Evolutionary conservation across 2,113 vertebrate species (phyloP), one percentile per base, ranked within the genome.

Genomic region (Columba livia): DNA sequence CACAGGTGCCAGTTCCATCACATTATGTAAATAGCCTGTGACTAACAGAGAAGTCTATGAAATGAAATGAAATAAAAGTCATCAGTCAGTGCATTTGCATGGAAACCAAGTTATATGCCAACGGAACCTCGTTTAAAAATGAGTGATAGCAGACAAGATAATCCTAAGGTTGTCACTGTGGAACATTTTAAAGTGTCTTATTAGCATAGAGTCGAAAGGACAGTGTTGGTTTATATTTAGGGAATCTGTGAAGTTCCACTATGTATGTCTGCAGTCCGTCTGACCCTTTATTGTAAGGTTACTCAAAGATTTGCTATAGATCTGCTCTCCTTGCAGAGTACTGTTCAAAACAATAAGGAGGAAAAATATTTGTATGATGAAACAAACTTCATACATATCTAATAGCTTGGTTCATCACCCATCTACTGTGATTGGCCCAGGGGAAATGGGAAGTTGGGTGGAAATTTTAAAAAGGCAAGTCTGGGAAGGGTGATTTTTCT

Each of bases 1-100:
- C 90, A 44, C 34, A 91, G 84, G 48, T 95, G 95, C 82, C 93
- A 81, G 5, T 94, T 87, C 95, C 83, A 90, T 95, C 93, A 95
- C 89, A 92, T 95, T 94, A 96, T 96, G 93, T 91, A 95, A 97
- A 97, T 88, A 74, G 79, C 42, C 84, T 54, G 56, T 95, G 94
- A 97, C 81, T 97, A 91, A 97, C 32, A 94, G 93, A 88, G 82
- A 65, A 92, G 78, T 78, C 84, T 67, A 25, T 74, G 38, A 86
- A 95, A 89, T 74, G 34, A 86, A 95, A 91, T 71, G 38, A 84
- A 94, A 91, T 75, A 79, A 90, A 94, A 96, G 83, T 29, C 85
- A 87, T 94, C 78, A 94, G 65, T 72, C 83, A 93, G 85, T 74
- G 85, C 67, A 90, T 90, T 88, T 88, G 72, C 90, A 78, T 86